Evolutionary conservation across 2,888 invertebrate species (phyloP).

Genomic region (Apotomis betuletana): DNA sequence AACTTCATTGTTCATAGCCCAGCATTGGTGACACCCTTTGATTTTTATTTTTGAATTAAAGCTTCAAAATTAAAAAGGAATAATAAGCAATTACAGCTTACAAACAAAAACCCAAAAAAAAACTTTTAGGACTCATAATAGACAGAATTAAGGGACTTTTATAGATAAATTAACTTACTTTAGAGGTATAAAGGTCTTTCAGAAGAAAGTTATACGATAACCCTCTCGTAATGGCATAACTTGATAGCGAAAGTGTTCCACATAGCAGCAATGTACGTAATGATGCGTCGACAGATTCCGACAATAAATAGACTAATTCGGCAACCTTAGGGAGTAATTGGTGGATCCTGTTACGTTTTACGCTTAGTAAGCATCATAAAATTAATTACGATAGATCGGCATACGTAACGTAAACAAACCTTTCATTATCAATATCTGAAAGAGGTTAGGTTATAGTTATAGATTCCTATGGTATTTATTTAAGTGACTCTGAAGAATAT

Average conservation of each 20-base stretch:
- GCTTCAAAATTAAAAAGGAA: no score
- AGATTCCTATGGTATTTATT: neutral
- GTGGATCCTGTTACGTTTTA: constrained; percentile 2
- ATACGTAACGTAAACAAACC: constrained; percentile 24
- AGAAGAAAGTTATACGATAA: no score
- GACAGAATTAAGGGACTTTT: no score
- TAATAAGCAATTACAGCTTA: no score
- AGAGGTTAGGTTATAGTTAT: neutral
- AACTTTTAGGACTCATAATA: no score
- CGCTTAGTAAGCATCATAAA: neutral
- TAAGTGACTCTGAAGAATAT: neutral
- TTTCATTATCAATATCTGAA: neutral
- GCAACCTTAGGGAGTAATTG: neutral
- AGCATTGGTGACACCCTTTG: no score
- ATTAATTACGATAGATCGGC: neutral
- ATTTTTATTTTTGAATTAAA: no score
- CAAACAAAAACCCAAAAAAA: no score
- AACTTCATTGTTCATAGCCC: no score
- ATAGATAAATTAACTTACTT: no score
- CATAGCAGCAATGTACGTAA: neutral
- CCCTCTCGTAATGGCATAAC: no score
- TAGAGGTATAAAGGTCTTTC: no score
- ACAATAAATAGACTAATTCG: neutral
- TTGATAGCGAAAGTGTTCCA: constrained; percentile 12
- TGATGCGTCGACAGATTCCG: neutral